These are phyloP conservation scores for Tiliacea aurago DNA, from an alignment of 2,888 invertebrate genomes.

Conservation along the genomic window DNA sequence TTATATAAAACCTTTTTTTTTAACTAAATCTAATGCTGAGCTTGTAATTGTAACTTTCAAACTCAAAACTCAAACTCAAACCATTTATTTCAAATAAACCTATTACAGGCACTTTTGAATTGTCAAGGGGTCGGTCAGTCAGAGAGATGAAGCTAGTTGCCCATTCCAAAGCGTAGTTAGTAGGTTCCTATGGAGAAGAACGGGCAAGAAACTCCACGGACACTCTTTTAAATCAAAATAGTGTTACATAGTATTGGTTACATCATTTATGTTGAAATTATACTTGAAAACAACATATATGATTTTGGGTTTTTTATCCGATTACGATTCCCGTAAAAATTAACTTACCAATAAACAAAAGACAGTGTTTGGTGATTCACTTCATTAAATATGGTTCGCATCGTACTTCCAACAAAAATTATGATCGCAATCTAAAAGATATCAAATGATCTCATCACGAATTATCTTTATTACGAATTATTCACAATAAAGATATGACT, in stretches of 20 bases:
- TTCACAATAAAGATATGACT: constrained; percentile 48
- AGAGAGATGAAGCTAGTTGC: too few relatives aligned
- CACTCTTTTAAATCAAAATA: too few relatives aligned
- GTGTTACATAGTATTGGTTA: too few relatives aligned
- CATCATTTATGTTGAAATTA: too few relatives aligned
- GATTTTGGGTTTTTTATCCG: not conserved
- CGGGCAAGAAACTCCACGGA: too few relatives aligned
- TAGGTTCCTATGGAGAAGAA: too few relatives aligned
- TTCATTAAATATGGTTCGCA: constrained; percentile 13
- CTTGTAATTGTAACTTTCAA: not conserved
- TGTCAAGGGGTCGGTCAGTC: too few relatives aligned
- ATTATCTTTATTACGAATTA: constrained; percentile 46
- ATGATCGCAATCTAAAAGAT: constrained; percentile 47
- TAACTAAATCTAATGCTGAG: too few relatives aligned
- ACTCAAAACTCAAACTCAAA: too few relatives aligned
- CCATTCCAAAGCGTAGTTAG: too few relatives aligned
- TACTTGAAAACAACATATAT: not conserved
- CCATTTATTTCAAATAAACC: too few relatives aligned
- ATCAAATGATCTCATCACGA: constrained; percentile 54
- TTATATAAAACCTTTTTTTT: not conserved
- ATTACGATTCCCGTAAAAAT: constrained; percentile 19
- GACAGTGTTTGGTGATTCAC: constrained; percentile 43
- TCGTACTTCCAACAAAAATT: constrained; percentile 46
- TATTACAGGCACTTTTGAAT: too few relatives aligned
- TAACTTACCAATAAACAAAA: constrained; percentile 14